Evolutionary conservation across 2,888 invertebrate species (phyloP).

Genomic region (Folsomia manolachei): DNA sequence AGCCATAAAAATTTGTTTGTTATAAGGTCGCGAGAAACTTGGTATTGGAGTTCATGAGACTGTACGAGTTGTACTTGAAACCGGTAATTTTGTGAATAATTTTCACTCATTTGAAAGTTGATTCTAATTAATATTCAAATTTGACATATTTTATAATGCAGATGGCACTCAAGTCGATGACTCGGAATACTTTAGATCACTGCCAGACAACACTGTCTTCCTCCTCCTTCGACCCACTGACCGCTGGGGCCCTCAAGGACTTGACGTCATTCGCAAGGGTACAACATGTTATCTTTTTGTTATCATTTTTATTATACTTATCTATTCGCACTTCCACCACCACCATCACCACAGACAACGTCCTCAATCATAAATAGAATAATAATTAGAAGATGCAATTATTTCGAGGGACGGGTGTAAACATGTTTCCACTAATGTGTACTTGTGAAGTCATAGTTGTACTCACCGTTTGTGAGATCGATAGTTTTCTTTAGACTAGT

Average conservation of each 20-base stretch:
- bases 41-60: constrained; percentile 81
- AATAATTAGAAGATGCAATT: too few species aligned
- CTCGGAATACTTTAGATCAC: constrained; percentile 69
- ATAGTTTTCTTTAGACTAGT: too few species aligned
- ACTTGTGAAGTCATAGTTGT: too few species aligned
- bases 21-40: constrained; percentile 84
- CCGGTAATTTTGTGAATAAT: too few species aligned
- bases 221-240: constrained; percentile 84
- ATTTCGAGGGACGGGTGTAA: neutral
- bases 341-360: too few species aligned
- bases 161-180: constrained; percentile 81
- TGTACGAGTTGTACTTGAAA: constrained; percentile 85
- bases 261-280: constrained; percentile 94
- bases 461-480: too few species aligned
- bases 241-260: constrained; percentile 75
- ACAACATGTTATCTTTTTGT: constrained; percentile 35
- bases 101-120: too few species aligned
- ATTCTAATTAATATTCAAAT: neutral
- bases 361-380: too few species aligned
- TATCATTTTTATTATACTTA: too few species aligned
- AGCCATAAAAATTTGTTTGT: too few species aligned
- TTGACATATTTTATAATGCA: constrained; percentile 25
- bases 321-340: too few species aligned
- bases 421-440: too few species aligned
- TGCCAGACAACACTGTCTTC: constrained; percentile 86